Base-by-base conservation (phyloP, 2,113 vertebrate species). In the Gracilinanus agilis region DNA sequence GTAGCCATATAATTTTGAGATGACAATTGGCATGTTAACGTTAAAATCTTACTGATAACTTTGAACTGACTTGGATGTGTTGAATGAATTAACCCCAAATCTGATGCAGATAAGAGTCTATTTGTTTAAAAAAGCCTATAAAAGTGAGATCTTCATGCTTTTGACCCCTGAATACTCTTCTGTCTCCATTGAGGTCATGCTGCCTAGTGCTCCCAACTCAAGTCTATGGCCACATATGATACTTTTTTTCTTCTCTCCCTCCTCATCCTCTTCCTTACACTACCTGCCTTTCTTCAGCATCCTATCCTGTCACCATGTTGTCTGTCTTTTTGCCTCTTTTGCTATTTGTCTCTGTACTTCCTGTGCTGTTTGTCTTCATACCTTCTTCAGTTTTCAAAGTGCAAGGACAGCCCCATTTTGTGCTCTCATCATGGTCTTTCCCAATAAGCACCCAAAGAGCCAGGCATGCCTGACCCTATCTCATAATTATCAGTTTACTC, bases 1-100 rank as follows among this genome's bases (percentile, higher is more conserved):
- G 61, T 67, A n/a, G n/a, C 61, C 61, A 67, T n/a, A n/a, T 75
- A n/a, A 75, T n/a, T n/a, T 75, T 75, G 61, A 75, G 61, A 75
- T n/a, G 34, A n/a, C n/a, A 75, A 3, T n/a, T 29, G 34, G 7
- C 34, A 75, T 9, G 34, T 19, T 75, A 75, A 75, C n/a, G 13
- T 75, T 75, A 75, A 19, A 58, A 8, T 58, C 10, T 58, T 58
- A 27, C 8, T 58, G 24, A 27, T 12, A 75, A n/a, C 12, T 75
- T n/a, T 75, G 29, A 75, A 75, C n/a, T 19, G 34, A n/a, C 19
- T 75, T 75, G 34, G 29, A n/a, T 75, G n/a, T n/a, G 34, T 19
- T 75, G n/a, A 75, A 34, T 67, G 19, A 67, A 19, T 34, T n/a
- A 67, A n/a, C 0, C 13, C 29, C 12, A 67, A 67, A 49, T 49